phyloP scores from a whole-genome alignment of 2,888 invertebrate species.

The Caenorhabditis sp. region DNA sequence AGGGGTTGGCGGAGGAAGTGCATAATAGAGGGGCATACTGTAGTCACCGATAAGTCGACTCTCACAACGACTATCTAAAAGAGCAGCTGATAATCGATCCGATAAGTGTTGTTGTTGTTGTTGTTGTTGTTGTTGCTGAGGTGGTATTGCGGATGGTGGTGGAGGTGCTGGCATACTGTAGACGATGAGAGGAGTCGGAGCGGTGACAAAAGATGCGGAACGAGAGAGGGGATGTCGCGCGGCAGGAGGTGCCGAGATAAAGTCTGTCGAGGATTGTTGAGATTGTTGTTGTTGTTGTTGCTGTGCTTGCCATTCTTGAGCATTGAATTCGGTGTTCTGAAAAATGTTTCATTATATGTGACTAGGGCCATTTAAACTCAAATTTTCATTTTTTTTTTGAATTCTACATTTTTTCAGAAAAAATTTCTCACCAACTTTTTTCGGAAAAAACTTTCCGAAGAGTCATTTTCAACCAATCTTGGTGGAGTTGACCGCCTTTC shows the following conservation, averaged over 20 bases:
- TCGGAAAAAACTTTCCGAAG: neutral
- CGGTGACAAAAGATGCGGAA: slow-evolving; percentile 37
- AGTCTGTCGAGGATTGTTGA: slow-evolving; percentile 4
- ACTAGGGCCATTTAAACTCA: no score
- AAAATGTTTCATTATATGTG: neutral
- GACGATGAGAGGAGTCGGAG: slow-evolving; percentile 32
- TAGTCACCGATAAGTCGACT: slow-evolving; percentile 29
- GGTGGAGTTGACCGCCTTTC: no score
- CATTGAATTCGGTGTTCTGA: slow-evolving; percentile 8
- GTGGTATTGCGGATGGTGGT: neutral
- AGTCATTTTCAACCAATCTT: neutral
- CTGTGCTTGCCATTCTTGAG: slow-evolving; percentile 17
- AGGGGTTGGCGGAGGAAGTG: slow-evolving; percentile 27
- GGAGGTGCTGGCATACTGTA: slow-evolving; percentile 33
- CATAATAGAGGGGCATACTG: slow-evolving; percentile 23
- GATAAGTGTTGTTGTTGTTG: neutral
- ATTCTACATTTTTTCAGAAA: no score
- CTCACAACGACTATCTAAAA: slow-evolving; percentile 25
- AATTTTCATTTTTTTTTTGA: no score
- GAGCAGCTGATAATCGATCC: slow-evolving; percentile 20
- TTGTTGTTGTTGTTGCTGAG: neutral
- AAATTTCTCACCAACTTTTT: no score
- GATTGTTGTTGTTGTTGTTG: slow-evolving; percentile 21
- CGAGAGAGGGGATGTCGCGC: slow-evolving; percentile 30
- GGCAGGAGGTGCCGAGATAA: neutral